Conservation (phyloP, 2,888 invertebrate genomes). For the Aphidoletes aphidimyza region DNA sequence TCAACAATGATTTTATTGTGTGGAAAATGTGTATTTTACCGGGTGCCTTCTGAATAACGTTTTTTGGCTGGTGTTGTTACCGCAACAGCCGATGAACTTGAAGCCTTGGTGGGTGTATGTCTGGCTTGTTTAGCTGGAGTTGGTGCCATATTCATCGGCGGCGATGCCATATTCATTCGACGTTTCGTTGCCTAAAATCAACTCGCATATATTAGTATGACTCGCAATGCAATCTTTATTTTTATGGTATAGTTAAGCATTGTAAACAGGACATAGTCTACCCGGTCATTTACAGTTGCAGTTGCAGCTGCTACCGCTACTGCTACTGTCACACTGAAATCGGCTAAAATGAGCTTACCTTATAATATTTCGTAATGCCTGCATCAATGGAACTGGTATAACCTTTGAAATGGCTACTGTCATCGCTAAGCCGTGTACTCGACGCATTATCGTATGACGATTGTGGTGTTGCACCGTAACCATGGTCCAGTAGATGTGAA, state of each 20-base stretch:
- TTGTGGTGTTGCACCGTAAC: conserved; percentile 85
- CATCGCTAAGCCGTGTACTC: conserved; percentile 59
- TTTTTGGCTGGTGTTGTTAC: conserved; percentile 58
- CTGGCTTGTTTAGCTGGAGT: conserved; percentile 70
- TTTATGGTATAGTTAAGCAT: not conserved
- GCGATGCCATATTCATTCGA: conserved; percentile 74
- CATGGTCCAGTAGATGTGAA: conserved; percentile 86
- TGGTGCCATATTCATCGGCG: conserved; percentile 66
- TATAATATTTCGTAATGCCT: conserved; percentile 65
- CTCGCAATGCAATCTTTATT: not conserved
- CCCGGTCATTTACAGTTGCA: no score
- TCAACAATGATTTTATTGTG: conserved; percentile 58
- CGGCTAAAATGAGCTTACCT: conserved; percentile 58
- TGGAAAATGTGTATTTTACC: conserved; percentile 56
- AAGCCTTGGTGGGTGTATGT: conserved; percentile 59
- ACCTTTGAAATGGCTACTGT: conserved; percentile 24
- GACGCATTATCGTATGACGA: conserved; percentile 68
- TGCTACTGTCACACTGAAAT: not conserved
- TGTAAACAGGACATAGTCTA: no score
- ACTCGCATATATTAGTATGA: not conserved
- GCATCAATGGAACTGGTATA: conserved; percentile 57
- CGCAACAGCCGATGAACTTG: conserved; percentile 7
- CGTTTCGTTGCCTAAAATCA: conserved; percentile 78
- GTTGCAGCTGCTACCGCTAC: not conserved
- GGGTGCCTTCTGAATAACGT: conserved; percentile 63